A percentile compares a stretch with the other conserved stretches of the same genome.
Conservation (phyloP, 2,888 invertebrate species). For the Nycteola revayana region DNA sequence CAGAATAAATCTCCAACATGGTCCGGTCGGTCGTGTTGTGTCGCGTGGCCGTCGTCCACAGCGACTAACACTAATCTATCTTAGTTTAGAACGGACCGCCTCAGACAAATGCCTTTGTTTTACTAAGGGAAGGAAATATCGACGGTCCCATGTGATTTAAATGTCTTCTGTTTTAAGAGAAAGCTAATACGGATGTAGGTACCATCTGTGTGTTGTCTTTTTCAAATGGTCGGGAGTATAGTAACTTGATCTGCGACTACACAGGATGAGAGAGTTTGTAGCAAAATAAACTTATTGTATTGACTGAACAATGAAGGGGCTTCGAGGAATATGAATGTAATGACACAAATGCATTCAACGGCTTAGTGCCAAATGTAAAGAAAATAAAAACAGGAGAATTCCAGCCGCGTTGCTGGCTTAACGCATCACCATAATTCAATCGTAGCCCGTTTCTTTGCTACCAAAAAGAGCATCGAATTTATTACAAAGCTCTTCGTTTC, state of each 20-base stretch:
- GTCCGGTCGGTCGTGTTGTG: conserved; percentile 45
- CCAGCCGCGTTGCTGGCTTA: conserved; percentile 72
- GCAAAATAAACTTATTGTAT: conserved; percentile 65
- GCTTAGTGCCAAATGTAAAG: conserved; percentile 67
- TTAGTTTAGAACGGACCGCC: conserved; percentile 61
- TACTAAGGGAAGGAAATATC: conserved; percentile 71
- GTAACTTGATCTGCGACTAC: conserved; percentile 61
- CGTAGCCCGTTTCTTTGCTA: conserved; percentile 68
- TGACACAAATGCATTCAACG: conserved; percentile 55
- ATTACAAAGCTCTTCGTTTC: conserved; percentile 75
- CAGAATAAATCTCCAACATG: conserved; percentile 43
- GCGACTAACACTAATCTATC: conserved; percentile 63
- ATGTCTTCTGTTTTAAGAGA: conserved; percentile 78
- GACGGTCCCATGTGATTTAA: conserved; percentile 75
- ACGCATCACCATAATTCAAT: conserved; percentile 81
- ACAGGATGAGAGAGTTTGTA: conserved; percentile 55
- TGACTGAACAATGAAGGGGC: conserved; percentile 58
- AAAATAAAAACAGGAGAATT: conserved; percentile 64
- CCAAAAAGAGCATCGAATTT: conserved; percentile 80
- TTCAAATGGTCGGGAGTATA: conserved; percentile 64
- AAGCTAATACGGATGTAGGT: conserved; percentile 72
- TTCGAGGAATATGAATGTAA: conserved; percentile 58
- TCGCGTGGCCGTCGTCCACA: conserved; percentile 41
- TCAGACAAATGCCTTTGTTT: conserved; percentile 61
- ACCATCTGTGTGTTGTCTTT: conserved; percentile 75